Conservation (phyloP, 2,888 invertebrate genomes). For the Choreutis nemorana region DNA sequence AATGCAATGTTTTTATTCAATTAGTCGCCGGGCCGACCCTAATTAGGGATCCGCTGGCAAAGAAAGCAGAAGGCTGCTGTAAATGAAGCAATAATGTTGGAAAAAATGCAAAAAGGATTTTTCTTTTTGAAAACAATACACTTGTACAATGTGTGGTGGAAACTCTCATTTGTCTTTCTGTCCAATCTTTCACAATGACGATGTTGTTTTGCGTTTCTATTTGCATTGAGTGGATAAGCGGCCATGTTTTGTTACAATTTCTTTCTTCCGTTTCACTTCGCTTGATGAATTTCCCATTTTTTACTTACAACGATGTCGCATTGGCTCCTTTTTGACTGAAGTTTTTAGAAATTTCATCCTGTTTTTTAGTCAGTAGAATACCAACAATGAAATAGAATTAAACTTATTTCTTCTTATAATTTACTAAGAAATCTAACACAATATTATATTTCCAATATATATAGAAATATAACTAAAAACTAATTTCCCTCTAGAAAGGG, state of each 20-base stretch:
- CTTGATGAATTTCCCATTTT: conserved; percentile 15
- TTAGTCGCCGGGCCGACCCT: conserved; percentile 47
- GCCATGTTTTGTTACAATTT: too few species aligned
- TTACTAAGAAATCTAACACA: too few species aligned
- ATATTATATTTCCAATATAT: too few species aligned
- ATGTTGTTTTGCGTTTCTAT: conserved; percentile 39
- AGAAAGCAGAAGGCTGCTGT: conserved; percentile 32
- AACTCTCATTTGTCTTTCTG: conserved; percentile 43
- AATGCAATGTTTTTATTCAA: conserved; percentile 61
- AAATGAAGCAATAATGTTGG: conserved; percentile 41
- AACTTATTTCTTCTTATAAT: too few species aligned
- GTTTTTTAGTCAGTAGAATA: too few species aligned
- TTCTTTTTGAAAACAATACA: conserved; percentile 40
- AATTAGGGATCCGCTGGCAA: conserved; percentile 39
- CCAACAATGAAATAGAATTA: too few species aligned
- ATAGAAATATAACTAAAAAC: too few species aligned
- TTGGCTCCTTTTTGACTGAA: too few species aligned
- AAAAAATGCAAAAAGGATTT: conserved; percentile 23
- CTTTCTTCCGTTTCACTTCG: too few species aligned
- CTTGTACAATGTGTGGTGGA: conserved; percentile 11
- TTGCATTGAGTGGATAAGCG: conserved; percentile 27
- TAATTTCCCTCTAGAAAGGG: too few species aligned
- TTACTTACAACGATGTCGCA: too few species aligned
- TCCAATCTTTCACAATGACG: conserved; percentile 54
- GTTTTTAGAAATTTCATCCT: too few species aligned